Conservation (phyloP, 2,113 vertebrate species). For the Chrysemys picta region DNA sequence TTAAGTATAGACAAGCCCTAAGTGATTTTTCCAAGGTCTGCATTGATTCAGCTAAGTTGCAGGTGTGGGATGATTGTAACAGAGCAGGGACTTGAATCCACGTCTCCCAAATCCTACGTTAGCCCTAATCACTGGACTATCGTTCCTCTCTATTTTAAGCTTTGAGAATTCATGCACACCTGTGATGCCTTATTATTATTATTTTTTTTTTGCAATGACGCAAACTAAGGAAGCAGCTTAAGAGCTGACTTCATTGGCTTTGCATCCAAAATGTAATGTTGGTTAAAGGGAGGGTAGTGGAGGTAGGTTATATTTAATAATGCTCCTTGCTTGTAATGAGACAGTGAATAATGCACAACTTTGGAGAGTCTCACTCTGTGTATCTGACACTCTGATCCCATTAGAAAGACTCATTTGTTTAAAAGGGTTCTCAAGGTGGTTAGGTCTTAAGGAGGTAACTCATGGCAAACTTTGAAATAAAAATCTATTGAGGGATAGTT, state of each 20-base stretch:
- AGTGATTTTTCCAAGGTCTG: not conserved
- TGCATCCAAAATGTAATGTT: not conserved
- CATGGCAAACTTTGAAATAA: not conserved
- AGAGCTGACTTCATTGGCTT: not conserved
- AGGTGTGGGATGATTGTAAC: not conserved
- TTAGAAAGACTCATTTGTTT: not conserved
- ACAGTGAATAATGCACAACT: not conserved
- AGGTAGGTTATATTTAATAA: not conserved
- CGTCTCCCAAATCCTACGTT: not conserved
- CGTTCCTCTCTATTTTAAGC: not conserved
- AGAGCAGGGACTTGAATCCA: not conserved
- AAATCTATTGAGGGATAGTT: not conserved
- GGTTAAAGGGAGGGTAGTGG: not conserved
- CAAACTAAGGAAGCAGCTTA: not conserved
- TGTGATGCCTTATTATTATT: not conserved
- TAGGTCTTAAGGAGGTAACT: not conserved
- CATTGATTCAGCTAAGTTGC: not conserved
- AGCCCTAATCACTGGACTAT: not conserved
- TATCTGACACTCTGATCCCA: not conserved
- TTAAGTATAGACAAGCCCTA: not conserved
- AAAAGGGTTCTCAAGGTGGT: not conserved
- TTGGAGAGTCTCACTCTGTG: not conserved
- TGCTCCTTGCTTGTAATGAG: not conserved
- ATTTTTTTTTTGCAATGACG: not conserved
- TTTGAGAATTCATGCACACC: not conserved